Evolutionary conservation across 1,140 invertebrate species (phyloP), one percentile per base, ranked within the genome.

Genomic region (Matsumurasca onukii): DNA sequence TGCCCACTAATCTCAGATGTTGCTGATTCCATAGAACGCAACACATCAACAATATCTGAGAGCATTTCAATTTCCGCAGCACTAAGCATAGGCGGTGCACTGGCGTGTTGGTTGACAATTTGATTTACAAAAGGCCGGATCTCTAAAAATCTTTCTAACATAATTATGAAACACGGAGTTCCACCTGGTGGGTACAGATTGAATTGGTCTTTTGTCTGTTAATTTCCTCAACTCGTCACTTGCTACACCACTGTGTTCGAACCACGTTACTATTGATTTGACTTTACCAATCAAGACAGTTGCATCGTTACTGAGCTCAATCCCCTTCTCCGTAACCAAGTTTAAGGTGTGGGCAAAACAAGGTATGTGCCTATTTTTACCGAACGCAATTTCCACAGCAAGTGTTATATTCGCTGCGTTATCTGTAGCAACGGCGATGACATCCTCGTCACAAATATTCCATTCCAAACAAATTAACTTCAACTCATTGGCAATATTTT

Each of bases 331-430:
- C 74, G 49, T 79, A 77, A 77, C 80, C 79, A n/a, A 82, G n/a
- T n/a, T n/a, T n/a, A n/a, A 25, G 22, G 76, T 80, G 69, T 82
- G 79, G 0, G 78, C 77, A 75, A 80, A 81, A 73, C 77, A 81
- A 31, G 76, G 76, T 17, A 80, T 12, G 66, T 78, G 75, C 71
- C 75, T 77, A 59, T 75, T 64, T 73, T 74, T 70, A 31, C 75
- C 75, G 76, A 79, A 78, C 67, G 69, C 71, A 69, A 74, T 70
- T 52, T 71, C 71, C 2, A 76, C 71, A 25, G 76, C 77, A 69
- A 76, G 77, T n/a, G 74, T 71, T 64, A 80, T 79, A 72, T 79
- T 79, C n/a, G 76, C 73, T 24, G 74, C 77, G 69, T 78, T 81
- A 73, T 82, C 78, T 13, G 78, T 78, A 20, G 78, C 77, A 24